Base-by-base conservation (phyloP, 2,113 vertebrate genomes). In the Rissa tridactyla region DNA sequence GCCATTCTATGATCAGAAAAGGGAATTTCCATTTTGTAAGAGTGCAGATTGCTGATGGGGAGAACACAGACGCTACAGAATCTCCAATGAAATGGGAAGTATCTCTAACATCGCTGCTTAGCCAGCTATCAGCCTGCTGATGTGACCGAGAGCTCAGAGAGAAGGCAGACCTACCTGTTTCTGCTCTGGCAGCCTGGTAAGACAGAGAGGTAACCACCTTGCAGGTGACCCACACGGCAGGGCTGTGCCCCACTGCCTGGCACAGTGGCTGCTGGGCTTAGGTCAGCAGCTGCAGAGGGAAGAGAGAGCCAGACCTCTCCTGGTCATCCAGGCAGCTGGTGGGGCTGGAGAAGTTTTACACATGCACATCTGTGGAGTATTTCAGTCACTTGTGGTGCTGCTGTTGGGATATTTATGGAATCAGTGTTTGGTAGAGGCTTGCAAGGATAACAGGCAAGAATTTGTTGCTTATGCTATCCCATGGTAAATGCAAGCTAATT, bases 221-320 rank as follows among this genome's bases (percentile, higher is more conserved):
- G 34, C 27, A 22, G 34, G 42, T 3, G 12, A 30, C 32, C n/a
- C 54, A 10, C 1, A 0, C 1, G 4, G 38, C 30, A 38, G 85
- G 46, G 29, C 29, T 21, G 0, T 49, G 85, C 12, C 12, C n/a
- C 1, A 0, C 65, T 52, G 65, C 7, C 8, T 42, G 9, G 11
- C 60, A 58, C 7, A 1, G 16, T 36, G 60, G 26, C 52, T 22
- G 5, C 61, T 65, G 4, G 7, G 22, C 62, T 44, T 46, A 44
- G 12, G 14, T 40, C 38, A 42, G 12, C 25, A 54, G 15, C 72
- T 64, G 38, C 58, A 15, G 21, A 8, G 13, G 13, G 30, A 23
- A 30, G 8, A 73, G 44, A 15, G 1, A 60, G 11, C 18, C 42
- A 42, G 52, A 11, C 17, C 52, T 54, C 64, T 64, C n/a, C 38